Evolutionary conservation across 35 echinoderm and acorn worm species (phyloP).

Genomic region (Holothuria glaberrima): DNA sequence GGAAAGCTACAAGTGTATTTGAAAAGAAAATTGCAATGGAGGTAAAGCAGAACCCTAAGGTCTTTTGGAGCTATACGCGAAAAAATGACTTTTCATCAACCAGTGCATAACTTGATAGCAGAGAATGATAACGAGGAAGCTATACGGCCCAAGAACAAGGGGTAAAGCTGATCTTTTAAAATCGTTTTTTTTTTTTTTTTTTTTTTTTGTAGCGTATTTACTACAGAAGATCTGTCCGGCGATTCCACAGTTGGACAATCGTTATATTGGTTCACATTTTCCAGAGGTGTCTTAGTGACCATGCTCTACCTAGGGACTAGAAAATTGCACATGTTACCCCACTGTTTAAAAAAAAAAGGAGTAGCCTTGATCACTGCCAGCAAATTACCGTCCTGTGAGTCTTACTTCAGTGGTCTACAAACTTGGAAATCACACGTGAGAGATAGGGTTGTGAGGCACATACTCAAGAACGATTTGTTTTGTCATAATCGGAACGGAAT

Average conservation of each 20-base stretch:
- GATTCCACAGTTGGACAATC: not conserved
- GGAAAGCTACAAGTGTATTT: slow-evolving; percentile 1
- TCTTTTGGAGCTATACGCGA: not conserved
- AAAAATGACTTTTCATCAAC: not conserved
- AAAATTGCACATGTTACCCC: slow-evolving; percentile 8
- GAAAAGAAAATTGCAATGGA: slow-evolving; percentile 21
- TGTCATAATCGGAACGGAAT: not conserved
- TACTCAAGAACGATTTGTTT: slow-evolving; percentile 10
- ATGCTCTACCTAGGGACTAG: not conserved
- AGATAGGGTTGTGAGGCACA: not conserved
- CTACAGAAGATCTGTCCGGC: not conserved
- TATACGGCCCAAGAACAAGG: not conserved
- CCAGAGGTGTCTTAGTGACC: not conserved
- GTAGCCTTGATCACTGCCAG: not conserved
- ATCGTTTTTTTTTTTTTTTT: too few relatives aligned
- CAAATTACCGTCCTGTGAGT: slow-evolving; percentile 6
- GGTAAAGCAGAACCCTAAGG: not conserved
- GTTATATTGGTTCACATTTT: not conserved
- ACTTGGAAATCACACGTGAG: slow-evolving; percentile 17
- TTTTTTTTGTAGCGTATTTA: not conserved
- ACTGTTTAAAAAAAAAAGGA: slow-evolving; percentile 42
- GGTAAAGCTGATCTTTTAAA: not conserved
- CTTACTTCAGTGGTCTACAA: slow-evolving; percentile 35
- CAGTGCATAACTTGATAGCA: not conserved
- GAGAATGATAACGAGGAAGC: not conserved